phyloP scores from a whole-genome alignment of 2,888 invertebrate species.

The Pristionchus mayeri region DNA sequence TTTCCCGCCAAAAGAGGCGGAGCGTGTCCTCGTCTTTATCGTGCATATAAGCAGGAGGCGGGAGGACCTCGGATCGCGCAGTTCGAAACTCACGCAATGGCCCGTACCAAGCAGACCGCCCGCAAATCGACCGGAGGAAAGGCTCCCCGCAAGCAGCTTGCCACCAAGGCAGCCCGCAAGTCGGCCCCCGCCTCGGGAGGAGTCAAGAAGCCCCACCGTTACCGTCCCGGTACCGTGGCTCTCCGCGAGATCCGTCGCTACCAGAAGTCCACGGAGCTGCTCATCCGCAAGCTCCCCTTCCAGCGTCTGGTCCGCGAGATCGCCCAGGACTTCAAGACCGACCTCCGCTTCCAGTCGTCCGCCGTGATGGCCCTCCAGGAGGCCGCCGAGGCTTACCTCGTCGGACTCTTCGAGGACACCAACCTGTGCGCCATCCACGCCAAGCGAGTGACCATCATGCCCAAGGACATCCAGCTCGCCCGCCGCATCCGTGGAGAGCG shows the following conservation, averaged over 20 bases:
- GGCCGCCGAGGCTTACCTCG: slow-evolving; percentile 86
- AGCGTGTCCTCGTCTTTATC: too few species aligned
- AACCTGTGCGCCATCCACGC: slow-evolving; percentile 97
- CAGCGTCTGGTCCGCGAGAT: slow-evolving; percentile 68
- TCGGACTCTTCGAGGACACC: slow-evolving; percentile 95
- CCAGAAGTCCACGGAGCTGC: slow-evolving; percentile 89
- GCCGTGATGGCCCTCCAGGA: slow-evolving; percentile 64
- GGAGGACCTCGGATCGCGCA: too few species aligned
- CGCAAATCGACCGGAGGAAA: slow-evolving; percentile 97
- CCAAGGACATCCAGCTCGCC: slow-evolving; percentile 79
- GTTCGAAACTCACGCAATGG: slow-evolving; percentile 86
- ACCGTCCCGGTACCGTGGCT: slow-evolving; percentile 94
- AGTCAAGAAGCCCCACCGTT: slow-evolving; percentile 92
- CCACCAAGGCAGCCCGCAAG: slow-evolving; percentile 94
- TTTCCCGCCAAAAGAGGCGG: too few species aligned
- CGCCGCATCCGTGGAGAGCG: slow-evolving; percentile 82
- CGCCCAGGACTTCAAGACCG: slow-evolving; percentile 70
- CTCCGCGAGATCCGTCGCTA: slow-evolving; percentile 96
- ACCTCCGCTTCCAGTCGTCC: slow-evolving; percentile 68
- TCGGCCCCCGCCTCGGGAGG: slow-evolving; percentile 92
- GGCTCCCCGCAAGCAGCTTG: slow-evolving; percentile 93
- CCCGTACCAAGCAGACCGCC: slow-evolving; percentile 97
- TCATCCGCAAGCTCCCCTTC: slow-evolving; percentile 57
- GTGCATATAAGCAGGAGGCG: too few species aligned
- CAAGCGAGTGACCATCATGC: slow-evolving; percentile 97